A percentile compares a stretch with the other conserved stretches of the same genome.
Conservation (phyloP, 2,797 vertebrate species). For the Silurus lanzhouensis region DNA sequence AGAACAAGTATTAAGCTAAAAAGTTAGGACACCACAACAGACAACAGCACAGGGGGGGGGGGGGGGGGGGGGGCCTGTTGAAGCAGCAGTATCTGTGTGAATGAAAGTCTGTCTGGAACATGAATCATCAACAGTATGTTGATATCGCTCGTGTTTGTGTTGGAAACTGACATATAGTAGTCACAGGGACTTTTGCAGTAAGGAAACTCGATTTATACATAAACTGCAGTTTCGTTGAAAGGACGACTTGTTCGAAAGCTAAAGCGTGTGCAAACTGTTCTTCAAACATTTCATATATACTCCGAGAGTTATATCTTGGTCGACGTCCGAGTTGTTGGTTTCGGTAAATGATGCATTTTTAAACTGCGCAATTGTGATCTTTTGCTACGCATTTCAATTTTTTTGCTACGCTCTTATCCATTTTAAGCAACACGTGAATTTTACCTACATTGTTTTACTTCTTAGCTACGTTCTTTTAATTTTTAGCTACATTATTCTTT, state of each 20-base stretch:
- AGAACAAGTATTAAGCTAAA: not conserved
- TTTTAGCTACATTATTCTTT: not conserved
- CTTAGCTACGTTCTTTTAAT: too few relatives aligned
- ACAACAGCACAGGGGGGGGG: not conserved
- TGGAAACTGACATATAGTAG: not conserved
- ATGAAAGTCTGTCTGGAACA: not conserved
- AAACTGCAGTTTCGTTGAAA: not conserved
- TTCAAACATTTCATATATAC: too few relatives aligned
- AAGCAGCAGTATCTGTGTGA: not conserved
- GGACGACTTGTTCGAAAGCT: not conserved
- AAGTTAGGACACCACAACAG: not conserved
- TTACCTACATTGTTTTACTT: too few relatives aligned
- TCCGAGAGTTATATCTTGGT: not conserved
- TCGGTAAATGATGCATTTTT: not conserved
- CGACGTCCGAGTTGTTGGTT: not conserved
- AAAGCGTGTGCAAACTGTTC: not conserved
- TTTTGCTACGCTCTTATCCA: too few relatives aligned
- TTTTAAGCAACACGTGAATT: too few relatives aligned
- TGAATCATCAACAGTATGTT: not conserved
- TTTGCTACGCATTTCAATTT: too few relatives aligned
- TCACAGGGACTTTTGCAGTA: not conserved
- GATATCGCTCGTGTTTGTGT: slow-evolving; percentile 17
- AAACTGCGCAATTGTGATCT: too few relatives aligned
- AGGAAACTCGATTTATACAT: not conserved
- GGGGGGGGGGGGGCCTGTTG: too few relatives aligned